These are phyloP conservation scores for Periparus ater DNA, from an alignment of 2,797 vertebrate species.

Conservation along the genomic window DNA sequence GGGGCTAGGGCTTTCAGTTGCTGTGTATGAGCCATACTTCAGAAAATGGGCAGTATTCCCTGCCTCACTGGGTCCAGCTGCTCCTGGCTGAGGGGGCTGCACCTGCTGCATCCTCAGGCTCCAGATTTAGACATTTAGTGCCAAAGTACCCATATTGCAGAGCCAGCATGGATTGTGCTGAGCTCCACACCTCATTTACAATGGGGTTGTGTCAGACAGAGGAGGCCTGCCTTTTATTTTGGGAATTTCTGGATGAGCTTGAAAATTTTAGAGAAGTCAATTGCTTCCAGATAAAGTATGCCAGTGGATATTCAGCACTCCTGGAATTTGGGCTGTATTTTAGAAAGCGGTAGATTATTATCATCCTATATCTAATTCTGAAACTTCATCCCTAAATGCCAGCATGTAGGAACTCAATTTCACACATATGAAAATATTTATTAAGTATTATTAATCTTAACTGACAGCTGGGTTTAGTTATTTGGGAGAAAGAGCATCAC, in stretches of 20 bases:
- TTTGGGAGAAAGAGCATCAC: neutral
- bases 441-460: neutral
- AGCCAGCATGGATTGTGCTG: neutral
- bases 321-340: neutral
- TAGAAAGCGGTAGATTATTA: neutral
- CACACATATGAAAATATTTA: neutral
- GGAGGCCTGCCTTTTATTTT: neutral
- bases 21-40: neutral
- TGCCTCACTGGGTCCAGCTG: neutral
- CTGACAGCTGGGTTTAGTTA: neutral
- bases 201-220: accelerated
- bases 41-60: neutral
- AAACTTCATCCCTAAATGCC: neutral
- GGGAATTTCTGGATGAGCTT: neutral
- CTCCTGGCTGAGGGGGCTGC: neutral
- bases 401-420: neutral
- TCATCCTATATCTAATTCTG: neutral
- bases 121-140: neutral
- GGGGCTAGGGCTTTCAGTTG: neutral
- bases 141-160: neutral
- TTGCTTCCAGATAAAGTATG: neutral
- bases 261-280: neutral
- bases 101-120: neutral
- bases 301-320: neutral
- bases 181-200: neutral